These are phyloP conservation scores for Scelioninae gen. 1 DNA, from an alignment of 2,888 invertebrate species.

Conservation along the genomic window DNA sequence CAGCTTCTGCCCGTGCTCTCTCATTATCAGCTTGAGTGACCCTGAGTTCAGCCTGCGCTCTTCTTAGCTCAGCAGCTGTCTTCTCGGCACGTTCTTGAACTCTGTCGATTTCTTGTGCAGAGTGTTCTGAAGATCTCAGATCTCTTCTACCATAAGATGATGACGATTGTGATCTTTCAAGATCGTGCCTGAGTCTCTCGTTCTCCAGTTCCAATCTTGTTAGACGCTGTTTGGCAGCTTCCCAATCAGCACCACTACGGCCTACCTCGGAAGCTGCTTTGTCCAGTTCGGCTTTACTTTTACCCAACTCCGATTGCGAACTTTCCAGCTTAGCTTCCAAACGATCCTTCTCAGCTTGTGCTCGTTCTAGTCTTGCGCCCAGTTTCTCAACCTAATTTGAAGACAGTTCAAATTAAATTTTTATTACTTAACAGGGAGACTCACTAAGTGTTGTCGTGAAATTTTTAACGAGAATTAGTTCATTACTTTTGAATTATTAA, in stretches of 20 bases:
- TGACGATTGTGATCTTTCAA: slow-evolving; percentile 93
- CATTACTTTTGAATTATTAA: no score
- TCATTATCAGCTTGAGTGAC: slow-evolving; percentile 97
- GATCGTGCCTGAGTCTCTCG: slow-evolving; percentile 93
- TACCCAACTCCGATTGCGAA: slow-evolving; percentile 96
- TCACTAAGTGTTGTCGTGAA: no score
- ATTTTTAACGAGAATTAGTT: no score
- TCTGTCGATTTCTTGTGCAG: slow-evolving; percentile 62
- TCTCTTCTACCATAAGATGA: slow-evolving; percentile 93
- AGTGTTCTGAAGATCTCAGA: slow-evolving; percentile 91
- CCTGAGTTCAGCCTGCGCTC: slow-evolving; percentile 94
- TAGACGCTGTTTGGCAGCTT: slow-evolving; percentile 92
- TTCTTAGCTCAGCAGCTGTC: slow-evolving; percentile 91
- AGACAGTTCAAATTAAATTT: not conserved
- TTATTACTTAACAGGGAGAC: no score
- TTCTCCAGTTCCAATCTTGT: slow-evolving; percentile 95
- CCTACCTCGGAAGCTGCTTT: slow-evolving; percentile 96
- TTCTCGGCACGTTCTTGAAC: slow-evolving; percentile 88
- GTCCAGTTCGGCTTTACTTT: slow-evolving; percentile 96
- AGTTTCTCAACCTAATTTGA: slow-evolving; percentile 89
- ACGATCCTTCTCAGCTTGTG: slow-evolving; percentile 95
- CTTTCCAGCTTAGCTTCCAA: slow-evolving; percentile 95
- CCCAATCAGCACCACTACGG: slow-evolving; percentile 95
- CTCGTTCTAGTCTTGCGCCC: slow-evolving; percentile 93
- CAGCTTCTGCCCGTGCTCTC: slow-evolving; percentile 92